Base-by-base conservation (phyloP, 2,888 invertebrate species). In the Copidosoma aretas region DNA sequence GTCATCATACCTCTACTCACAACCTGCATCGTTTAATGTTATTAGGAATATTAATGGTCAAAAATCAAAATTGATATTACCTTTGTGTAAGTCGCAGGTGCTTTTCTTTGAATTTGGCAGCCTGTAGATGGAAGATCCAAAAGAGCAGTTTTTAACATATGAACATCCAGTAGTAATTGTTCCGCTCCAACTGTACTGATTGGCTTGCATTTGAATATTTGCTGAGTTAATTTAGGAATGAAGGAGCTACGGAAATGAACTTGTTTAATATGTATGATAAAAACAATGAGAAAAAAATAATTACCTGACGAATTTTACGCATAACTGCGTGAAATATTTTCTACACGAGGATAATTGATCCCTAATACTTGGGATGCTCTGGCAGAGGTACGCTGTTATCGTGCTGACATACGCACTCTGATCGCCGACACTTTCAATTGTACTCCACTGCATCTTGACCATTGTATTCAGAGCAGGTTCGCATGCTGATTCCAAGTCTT, bases 311-410 rank as follows among this genome's bases (percentile, higher is more conserved):
- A 98, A 98, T 79, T 97, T 93, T 24, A 97, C 93, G 81, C 98
- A 99, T 81, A 98, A 94, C 80, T 99, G 97, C 0, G 97, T 98
- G 85, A 98, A 99, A 82, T 98, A 98, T 85, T 98, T 98, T 60
- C 97, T 87, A 0, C 97, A 96, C 0, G 94, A 93, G 0, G 94
- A 89, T 2, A 99, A 86, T 78, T 94, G 93, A 81, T 97, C 97
- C 62, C 98, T 85, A 2, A 98, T 88, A n/a, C 91, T 86, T 0
- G 98, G 98, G 21, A 98, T 90, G 0, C 92, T 91, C 76, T 92
- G 91, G 77, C 94, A 92, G 21, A 98, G 87, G 78, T 97, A 94
- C 75, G 91, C 88, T 1, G 94, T 91, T 56, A 99, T 93, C 1
- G 93, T 92, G 0, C 94, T 93, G 17, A 99, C 93, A 83, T 98